Conservation (phyloP, 2,113 vertebrate genomes). For the Labrus mixtus region DNA sequence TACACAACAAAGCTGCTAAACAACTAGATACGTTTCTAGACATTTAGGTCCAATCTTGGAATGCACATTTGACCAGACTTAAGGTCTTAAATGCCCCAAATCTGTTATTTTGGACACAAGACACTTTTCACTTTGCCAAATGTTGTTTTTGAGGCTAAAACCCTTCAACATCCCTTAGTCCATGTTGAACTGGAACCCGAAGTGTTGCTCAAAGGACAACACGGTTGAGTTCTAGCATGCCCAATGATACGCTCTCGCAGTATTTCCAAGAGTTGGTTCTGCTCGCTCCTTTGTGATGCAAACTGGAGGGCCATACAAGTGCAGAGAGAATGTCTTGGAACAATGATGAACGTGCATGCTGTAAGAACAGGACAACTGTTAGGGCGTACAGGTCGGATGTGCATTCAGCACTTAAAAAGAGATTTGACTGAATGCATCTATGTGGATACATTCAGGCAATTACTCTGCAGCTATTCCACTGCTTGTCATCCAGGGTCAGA, state of each 20-base stretch:
- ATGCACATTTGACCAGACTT: constrained; percentile 11
- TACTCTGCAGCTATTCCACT: constrained; percentile 10
- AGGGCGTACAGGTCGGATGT: constrained; percentile 17
- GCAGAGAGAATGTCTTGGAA: constrained; percentile 55
- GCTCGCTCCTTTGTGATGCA: constrained; percentile 66
- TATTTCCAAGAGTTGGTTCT: constrained; percentile 46
- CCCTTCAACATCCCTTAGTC: background rate
- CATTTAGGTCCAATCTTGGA: constrained; percentile 4
- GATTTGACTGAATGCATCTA: constrained; percentile 34
- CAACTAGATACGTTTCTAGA: background rate
- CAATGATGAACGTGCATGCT: constrained; percentile 64
- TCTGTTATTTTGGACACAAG: constrained; percentile 16
- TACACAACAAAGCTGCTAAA: constrained; percentile 16
- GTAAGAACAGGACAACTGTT: constrained; percentile 68
- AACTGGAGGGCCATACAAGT: constrained; percentile 51
- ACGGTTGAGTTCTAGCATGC: constrained; percentile 17
- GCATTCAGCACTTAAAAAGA: constrained; percentile 32
- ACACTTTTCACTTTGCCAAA: background rate
- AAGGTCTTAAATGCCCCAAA: constrained; percentile 20
- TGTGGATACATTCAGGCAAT: background rate
- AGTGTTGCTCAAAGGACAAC: constrained; percentile 24
- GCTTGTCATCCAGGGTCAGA: constrained; percentile 39
- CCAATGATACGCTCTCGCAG: constrained; percentile 49
- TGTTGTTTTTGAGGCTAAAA: background rate
- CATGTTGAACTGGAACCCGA: constrained; percentile 16